phyloP scores from a whole-genome alignment of 37 sponge, comb jelly and placozoan genomes.

The Spongilla lacustris region DNA sequence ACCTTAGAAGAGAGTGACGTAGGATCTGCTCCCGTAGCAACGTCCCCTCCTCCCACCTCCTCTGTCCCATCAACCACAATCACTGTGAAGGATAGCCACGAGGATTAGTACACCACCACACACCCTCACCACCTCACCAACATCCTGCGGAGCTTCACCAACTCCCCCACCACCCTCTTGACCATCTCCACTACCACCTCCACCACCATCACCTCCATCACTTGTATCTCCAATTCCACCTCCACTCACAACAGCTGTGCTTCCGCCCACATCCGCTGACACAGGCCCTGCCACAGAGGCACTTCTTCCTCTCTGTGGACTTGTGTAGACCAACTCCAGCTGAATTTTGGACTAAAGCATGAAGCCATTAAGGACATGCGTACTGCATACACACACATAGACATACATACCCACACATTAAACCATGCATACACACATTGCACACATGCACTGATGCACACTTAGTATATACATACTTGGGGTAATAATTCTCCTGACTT shows the following conservation, averaged over 20 bases:
- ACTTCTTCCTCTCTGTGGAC: conserved; percentile 59
- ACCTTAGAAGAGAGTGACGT: background rate
- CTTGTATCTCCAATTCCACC: conserved; percentile 32
- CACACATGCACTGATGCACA: too few relatives aligned
- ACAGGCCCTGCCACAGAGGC: conserved; percentile 46
- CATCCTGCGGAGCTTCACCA: background rate
- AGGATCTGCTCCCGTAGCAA: background rate
- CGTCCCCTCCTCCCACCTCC: background rate
- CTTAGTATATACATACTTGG: background rate
- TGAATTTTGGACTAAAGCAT: conserved; percentile 68
- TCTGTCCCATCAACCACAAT: background rate
- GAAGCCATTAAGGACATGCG: background rate
- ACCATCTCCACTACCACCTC: conserved; percentile 5
- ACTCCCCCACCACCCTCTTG: conserved; percentile 13
- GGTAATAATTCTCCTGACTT: conserved; percentile 42
- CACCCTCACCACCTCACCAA: too few relatives aligned
- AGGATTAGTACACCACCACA: too few relatives aligned
- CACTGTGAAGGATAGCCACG: background rate
- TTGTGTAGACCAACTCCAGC: conserved; percentile 61
- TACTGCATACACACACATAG: background rate
- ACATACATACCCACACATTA: too few relatives aligned
- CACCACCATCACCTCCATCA: conserved; percentile 40
- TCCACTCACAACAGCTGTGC: conserved; percentile 23
- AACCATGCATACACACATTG: background rate
- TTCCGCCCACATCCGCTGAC: conserved; percentile 5